Evolutionary conservation across 2,113 vertebrate species (phyloP), one percentile per base, ranked within the genome.

Genomic region (Phaethon lepturus): DNA sequence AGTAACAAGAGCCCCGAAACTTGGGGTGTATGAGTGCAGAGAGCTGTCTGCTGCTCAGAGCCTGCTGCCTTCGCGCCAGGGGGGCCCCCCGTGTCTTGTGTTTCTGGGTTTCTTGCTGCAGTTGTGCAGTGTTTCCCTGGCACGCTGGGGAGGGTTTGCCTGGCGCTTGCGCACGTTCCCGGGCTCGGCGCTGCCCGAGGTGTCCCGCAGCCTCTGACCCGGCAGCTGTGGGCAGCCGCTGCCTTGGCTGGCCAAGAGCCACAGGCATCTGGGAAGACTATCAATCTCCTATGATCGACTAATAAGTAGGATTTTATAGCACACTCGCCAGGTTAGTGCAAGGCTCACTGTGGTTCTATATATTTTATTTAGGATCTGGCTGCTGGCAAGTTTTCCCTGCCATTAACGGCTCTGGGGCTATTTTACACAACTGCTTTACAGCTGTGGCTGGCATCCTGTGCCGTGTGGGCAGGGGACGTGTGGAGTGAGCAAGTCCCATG

Each of bases 401-500:
- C 11, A 6, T 42, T 40, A 5, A 2, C 31, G 1, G 0, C 52
- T 38, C 45, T 26, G 52, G 38, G 33, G 40, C 33, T 63, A 2
- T 40, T 82, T 47, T 15, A n/a, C n/a, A 10, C 38, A 25, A 38
- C 7, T 3, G 60, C 14, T 28, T 25, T 17, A 7, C 6, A 11
- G 45, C 45, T 1, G 1, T 12, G 68, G 28, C 49, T 12, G 17
- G 47, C 56, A 24, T 17, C 2, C 29, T 0, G 3, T 4, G 50
- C 50, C 0, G 3, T 9, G 50, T 9, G 0, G 16, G 44, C 44
- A 10, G 20, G 50, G 28, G 9, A 18, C 4, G 5, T 3, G 0
- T 33, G 49, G 62, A 31, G 35, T 2, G 33, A 28, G 8, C 3
- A 4, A 60, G 44, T 49, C 47, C 71, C 17, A 5, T 0, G 0